phyloP scores from a whole-genome alignment of 2,888 invertebrate species.

The Colletes collaris region DNA sequence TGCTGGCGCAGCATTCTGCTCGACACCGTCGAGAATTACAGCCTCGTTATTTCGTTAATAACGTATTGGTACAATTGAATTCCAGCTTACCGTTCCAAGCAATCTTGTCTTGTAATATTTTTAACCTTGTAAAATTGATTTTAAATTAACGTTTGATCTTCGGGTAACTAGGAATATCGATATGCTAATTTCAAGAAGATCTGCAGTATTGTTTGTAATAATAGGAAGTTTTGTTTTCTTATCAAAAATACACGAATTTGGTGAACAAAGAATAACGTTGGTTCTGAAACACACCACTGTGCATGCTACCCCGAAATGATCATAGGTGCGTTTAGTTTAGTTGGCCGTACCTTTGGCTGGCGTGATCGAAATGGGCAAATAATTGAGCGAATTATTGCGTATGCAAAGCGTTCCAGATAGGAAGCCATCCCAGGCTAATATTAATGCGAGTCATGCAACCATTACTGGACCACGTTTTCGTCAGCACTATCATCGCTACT shows the following conservation, averaged over 20 bases:
- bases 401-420: constrained; percentile 36
- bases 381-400: constrained; percentile 52
- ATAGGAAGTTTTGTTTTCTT: constrained; percentile 1
- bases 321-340: constrained; percentile 41
- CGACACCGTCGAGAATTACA: too few species aligned
- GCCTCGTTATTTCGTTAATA: too few species aligned
- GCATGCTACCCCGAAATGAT: constrained; percentile 14
- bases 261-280: neutral
- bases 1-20: too few species aligned
- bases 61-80: too few species aligned
- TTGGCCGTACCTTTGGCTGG: constrained; percentile 27
- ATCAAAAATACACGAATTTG: neutral
- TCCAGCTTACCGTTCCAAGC: too few species aligned
- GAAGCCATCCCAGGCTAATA: constrained; percentile 36
- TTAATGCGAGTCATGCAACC: constrained; percentile 38
- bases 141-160: too few species aligned
- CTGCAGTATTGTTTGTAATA: neutral
- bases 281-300: constrained; percentile 8
- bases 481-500: constrained; percentile 18
- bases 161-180: too few species aligned
- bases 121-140: too few species aligned
- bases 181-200: neutral
- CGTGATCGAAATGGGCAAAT: constrained; percentile 52
- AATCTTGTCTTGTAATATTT: too few species aligned
- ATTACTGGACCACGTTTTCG: constrained; percentile 25